Conservation (phyloP, 2,888 invertebrate genomes). For the Polymixis flavicincta region DNA sequence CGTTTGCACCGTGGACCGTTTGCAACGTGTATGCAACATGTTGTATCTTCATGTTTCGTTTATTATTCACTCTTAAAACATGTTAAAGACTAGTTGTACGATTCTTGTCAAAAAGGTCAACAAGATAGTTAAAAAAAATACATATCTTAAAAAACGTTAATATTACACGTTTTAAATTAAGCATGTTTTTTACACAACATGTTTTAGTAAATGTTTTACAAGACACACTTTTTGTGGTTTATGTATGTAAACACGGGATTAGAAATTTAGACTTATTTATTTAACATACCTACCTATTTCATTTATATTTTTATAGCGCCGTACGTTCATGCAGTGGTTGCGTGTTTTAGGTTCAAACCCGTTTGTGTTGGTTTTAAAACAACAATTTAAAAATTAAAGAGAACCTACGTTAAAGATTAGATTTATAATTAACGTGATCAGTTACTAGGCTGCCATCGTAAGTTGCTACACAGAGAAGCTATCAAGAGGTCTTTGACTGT, state of each 20-base stretch:
- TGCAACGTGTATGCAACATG: too few relatives aligned
- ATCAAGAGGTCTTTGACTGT: slow-evolving; percentile 29
- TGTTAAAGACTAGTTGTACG: too few relatives aligned
- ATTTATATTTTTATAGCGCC: not conserved
- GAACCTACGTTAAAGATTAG: not conserved
- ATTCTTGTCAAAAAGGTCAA: too few relatives aligned
- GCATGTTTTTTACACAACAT: too few relatives aligned
- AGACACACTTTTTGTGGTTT: too few relatives aligned
- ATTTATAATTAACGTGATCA: not conserved
- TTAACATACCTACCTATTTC: not conserved
- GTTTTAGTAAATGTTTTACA: too few relatives aligned
- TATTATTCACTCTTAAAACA: too few relatives aligned
- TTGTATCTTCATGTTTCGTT: too few relatives aligned
- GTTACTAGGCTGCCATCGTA: slow-evolving; percentile 27
- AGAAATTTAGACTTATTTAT: not conserved
- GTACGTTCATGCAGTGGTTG: too few relatives aligned
- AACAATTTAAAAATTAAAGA: not conserved
- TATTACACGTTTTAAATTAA: not conserved
- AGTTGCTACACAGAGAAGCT: not conserved
- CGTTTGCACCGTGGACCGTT: not conserved
- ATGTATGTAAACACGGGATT: not conserved
- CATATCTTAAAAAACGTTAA: too few relatives aligned
- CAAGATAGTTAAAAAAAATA: too few relatives aligned
- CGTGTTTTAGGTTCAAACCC: too few relatives aligned
- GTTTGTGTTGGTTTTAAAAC: not conserved